These are phyloP conservation scores for Drosophila nigromelanica DNA, from an alignment of 1,140 invertebrate species.

Conservation along the genomic window DNA sequence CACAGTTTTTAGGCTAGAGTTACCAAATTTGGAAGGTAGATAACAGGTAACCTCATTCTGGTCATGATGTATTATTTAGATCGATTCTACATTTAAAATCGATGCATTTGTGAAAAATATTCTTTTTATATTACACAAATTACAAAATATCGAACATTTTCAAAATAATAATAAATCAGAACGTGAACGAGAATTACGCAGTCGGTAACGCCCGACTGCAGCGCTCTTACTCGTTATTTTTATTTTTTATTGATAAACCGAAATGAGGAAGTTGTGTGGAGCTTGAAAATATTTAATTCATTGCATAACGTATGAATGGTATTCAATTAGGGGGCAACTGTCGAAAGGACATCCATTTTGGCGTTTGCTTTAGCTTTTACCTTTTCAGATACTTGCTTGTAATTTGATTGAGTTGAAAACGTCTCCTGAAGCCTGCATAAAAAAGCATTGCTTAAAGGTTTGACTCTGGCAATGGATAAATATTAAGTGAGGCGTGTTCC, in stretches of 20 bases:
- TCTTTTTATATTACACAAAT: too few relatives aligned
- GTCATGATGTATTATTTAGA: too few relatives aligned
- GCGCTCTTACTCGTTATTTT: too few relatives aligned
- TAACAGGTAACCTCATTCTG: too few relatives aligned
- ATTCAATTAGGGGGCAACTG: conserved; percentile 24
- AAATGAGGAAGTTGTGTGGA: conserved; percentile 24
- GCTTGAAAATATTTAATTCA: conserved; percentile 59
- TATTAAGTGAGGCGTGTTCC: conserved; percentile 14
- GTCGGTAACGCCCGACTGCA: too few relatives aligned
- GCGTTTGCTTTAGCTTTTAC: conserved; percentile 7
- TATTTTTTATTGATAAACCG: conserved; percentile 58
- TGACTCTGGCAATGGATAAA: conserved; percentile 41
- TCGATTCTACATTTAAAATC: too few relatives aligned
- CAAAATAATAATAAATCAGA: too few relatives aligned
- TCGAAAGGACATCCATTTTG: conserved; percentile 6
- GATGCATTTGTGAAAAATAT: too few relatives aligned
- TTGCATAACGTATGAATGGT: conserved; percentile 14
- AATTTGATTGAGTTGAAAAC: conserved; percentile 63
- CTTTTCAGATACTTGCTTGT: conserved; percentile 7
- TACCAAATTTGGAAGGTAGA: too few relatives aligned
- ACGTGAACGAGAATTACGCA: too few relatives aligned
- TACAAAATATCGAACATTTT: too few relatives aligned
- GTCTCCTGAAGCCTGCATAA: conserved; percentile 39
- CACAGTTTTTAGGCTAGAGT: too few relatives aligned
- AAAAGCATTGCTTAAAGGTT: conserved; percentile 43